Evolutionary conservation across 2,888 invertebrate species (phyloP), one percentile per base, ranked within the genome.

Genomic region (Diachrysia chrysitis): DNA sequence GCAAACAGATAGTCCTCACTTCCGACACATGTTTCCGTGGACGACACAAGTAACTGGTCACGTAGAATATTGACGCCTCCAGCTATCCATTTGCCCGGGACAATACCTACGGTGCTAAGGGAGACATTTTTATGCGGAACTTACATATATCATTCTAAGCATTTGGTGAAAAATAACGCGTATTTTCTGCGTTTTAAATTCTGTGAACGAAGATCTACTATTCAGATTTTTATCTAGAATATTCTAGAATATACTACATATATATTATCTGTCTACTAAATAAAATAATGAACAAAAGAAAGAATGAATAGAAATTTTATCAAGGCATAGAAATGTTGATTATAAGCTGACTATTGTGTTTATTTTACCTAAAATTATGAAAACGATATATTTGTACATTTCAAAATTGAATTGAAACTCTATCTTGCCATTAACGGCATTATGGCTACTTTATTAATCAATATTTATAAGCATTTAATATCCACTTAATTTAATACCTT

Each of bases 11-110:
- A 94, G 93, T 91, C 91, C 89, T 92, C 89, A 92, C 94, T 92
- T 94, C 94, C 95, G 95, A 94, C 95, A 94, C 93, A 93, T 93
- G 94, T 94, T 93, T 94, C 94, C 93, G 90, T 85, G 89, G 90
- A 88, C 89, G 90, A 90, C 91, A 90, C 90, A 89, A 87, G 89
- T 90, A 89, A 88, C 91, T 91, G 93, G 94, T 94, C 95, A 95
- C 94, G 95, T 95, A 95, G 93, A 93, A 95, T 95, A 95, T 95
- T 94, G 95, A 95, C 94, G 94, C 94, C 93, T 91, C 90, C 76
- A 90, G 93, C 93, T 85, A 92, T 90, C 89, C 90, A 90, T 89
- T 90, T 89, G 83, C 85, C 72, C 25, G 87, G 87, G 90, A 92
- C 92, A 91, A 92, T 91, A 91, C 91, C 87, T 89, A 86, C 86